Base-by-base conservation (phyloP, 2,113 vertebrate genomes). In the Sialia sialis region DNA sequence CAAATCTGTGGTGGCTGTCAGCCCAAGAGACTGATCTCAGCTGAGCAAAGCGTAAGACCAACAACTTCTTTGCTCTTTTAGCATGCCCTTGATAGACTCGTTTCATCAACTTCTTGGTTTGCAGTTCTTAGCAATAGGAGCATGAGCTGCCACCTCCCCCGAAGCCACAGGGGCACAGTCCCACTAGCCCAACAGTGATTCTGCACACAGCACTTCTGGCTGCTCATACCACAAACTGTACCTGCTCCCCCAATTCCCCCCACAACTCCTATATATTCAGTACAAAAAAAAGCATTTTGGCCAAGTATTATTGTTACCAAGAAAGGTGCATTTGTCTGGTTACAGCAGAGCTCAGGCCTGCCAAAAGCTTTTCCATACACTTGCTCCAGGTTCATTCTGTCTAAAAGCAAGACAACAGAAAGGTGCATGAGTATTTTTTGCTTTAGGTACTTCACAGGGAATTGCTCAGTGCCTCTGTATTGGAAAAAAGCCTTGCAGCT, bases 381-480 rank as follows among this genome's bases (percentile, higher is more conserved):
- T 43, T 66, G 30, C 67, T 66, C 58, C 69, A 38, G 41, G 66
- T 60, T 85, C 4, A 7, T 56, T 86, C 80, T 67, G 94, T 93
- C 94, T 74, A 56, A 79, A 84, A 83, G 49, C 78, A 77, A 90
- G 83, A 38, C 75, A 85, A 76, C 87, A 59, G 63, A 70, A 95
- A 87, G 59, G 67, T 58, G 26, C 93, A 95, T 56, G 52, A 67
- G 36, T 87, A 72, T 84, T 96, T 94, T 95, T 79, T 89, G 60
- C 78, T 93, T 94, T 81, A 36, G 26, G 19, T 13, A 84, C 86
- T 93, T 95, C 78, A 84, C 34, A 86, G 81, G 86, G 88, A 87
- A 91, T 84, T 95, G 94, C 94, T 94, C 78, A 58, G 55, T 72
- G 96, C 82, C 94, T 96, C 55, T 94, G 90, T 76, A 80, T 79